phyloP scores from a whole-genome alignment of 2,888 invertebrate species.

The Cremastinae sp. region DNA sequence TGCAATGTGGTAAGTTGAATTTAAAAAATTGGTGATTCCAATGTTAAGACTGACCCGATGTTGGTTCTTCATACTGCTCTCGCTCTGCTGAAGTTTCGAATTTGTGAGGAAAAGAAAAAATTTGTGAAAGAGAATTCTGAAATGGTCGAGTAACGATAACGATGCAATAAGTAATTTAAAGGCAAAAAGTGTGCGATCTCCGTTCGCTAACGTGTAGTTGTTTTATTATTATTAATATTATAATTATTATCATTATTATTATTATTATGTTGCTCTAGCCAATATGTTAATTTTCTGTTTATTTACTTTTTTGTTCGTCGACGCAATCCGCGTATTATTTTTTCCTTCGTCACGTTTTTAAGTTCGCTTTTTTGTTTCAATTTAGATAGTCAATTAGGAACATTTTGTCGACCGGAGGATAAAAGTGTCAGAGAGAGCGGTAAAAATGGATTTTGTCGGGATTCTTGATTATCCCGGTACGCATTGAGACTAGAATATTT shows the following conservation, averaged over 20 bases:
- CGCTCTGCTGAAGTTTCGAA: slow-evolving; percentile 42
- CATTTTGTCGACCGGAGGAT: slow-evolving; percentile 29
- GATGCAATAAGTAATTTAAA: slow-evolving; percentile 41
- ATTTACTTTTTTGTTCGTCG: slow-evolving; percentile 26
- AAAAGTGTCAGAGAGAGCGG: slow-evolving; percentile 54
- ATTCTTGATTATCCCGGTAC: slow-evolving; percentile 52
- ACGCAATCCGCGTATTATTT: slow-evolving; percentile 1
- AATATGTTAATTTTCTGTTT: slow-evolving; percentile 52
- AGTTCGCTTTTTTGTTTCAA: slow-evolving; percentile 16
- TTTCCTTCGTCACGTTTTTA: slow-evolving; percentile 19
- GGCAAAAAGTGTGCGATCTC: slow-evolving; percentile 14
- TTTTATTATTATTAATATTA: no score
- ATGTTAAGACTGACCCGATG: slow-evolving; percentile 80
- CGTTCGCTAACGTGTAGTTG: slow-evolving; percentile 33
- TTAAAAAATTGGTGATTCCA: slow-evolving; percentile 75
- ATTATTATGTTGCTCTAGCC: slow-evolving; percentile 50
- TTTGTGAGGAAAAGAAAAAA: slow-evolving; percentile 16
- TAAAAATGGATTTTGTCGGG: slow-evolving; percentile 48
- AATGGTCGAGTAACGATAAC: slow-evolving; percentile 33
- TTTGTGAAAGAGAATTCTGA: slow-evolving; percentile 4
- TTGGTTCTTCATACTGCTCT: slow-evolving; percentile 77
- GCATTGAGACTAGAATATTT: slow-evolving; percentile 45
- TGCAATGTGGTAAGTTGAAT: slow-evolving; percentile 76
- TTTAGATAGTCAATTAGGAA: slow-evolving; percentile 58
- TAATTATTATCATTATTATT: slow-evolving; percentile 41